A percentile compares a stretch with the other conserved stretches of the same genome.
These are phyloP conservation scores for Epinotia brunnichana DNA, from an alignment of 2,888 invertebrate species.

Conservation along the genomic window DNA sequence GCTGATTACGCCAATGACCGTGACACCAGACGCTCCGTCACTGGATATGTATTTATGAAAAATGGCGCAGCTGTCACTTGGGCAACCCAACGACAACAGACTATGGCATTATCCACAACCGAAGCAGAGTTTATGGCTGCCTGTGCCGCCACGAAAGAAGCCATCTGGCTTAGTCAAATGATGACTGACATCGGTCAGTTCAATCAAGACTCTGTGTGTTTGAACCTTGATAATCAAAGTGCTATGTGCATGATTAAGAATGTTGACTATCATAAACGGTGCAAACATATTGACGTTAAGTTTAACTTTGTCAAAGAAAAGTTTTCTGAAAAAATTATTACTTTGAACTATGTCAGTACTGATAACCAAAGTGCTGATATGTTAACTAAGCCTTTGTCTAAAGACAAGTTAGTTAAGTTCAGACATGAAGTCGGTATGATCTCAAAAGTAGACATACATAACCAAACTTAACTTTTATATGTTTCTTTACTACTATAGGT, in stretches of 20 bases:
- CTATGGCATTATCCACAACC: too few relatives aligned
- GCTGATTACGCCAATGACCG: slow-evolving; percentile 11
- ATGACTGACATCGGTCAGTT: too few relatives aligned
- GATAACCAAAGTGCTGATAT: neutral
- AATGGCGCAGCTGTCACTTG: too few relatives aligned
- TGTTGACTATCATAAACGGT: slow-evolving; percentile 32
- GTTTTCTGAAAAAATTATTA: neutral
- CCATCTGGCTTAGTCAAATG: too few relatives aligned
- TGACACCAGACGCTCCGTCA: too few relatives aligned
- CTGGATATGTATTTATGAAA: too few relatives aligned
- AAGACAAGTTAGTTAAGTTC: neutral
- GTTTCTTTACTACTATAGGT: too few relatives aligned
- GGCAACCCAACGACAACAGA: too few relatives aligned
- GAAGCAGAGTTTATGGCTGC: too few relatives aligned
- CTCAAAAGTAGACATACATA: neutral
- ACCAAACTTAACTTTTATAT: too few relatives aligned
- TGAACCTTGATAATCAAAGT: slow-evolving; percentile 25
- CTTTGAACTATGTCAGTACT: neutral
- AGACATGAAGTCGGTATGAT: neutral
- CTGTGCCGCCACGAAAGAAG: too few relatives aligned
- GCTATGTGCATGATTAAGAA: slow-evolving; percentile 30
- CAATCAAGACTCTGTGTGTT: too few relatives aligned
- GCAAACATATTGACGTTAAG: slow-evolving; percentile 38
- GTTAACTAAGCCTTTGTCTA: neutral
- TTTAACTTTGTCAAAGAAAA: slow-evolving; percentile 20